A percentile compares a stretch with the other conserved stretches of the same genome.
These are phyloP conservation scores for Cervus canadensis DNA, from an alignment of 2,113 vertebrate genomes.

Conservation along the genomic window DNA sequence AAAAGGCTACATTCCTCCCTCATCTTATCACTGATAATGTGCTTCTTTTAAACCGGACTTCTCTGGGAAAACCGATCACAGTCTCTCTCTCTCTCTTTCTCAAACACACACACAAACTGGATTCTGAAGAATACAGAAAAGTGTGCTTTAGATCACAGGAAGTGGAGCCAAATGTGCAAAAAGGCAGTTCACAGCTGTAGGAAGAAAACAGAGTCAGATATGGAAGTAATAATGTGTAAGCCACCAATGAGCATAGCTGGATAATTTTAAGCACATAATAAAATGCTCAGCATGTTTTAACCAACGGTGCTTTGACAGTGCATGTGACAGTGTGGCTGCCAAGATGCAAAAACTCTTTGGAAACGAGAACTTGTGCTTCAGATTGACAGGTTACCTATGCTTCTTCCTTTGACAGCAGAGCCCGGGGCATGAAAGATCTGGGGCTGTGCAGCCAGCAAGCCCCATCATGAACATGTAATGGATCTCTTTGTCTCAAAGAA, in stretches of 20 bases:
- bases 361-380: constrained; percentile 26
- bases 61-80: background rate
- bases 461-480: background rate
- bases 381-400: constrained; percentile 29
- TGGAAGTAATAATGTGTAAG: background rate
- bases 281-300: constrained; percentile 35
- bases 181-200: constrained; percentile 27
- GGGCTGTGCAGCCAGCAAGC: background rate
- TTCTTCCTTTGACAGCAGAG: constrained; percentile 11
- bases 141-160: constrained; percentile 44
- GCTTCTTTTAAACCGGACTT: constrained; percentile 11
- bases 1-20: background rate
- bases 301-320: constrained; percentile 22
- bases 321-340: constrained; percentile 24
- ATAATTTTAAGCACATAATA: constrained; percentile 46
- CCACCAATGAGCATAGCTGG: constrained; percentile 53
- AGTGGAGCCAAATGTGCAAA: background rate
- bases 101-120: background rate
- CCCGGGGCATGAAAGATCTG: background rate
- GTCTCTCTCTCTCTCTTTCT: background rate
- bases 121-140: constrained; percentile 25
- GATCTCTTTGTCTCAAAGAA: background rate
- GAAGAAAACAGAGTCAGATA: constrained; percentile 28
- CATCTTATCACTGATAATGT: background rate
- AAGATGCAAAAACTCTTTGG: constrained; percentile 24